These are phyloP conservation scores for Drosophila sulfurigaster DNA, from an alignment of 1,140 invertebrate species.

Conservation along the genomic window DNA sequence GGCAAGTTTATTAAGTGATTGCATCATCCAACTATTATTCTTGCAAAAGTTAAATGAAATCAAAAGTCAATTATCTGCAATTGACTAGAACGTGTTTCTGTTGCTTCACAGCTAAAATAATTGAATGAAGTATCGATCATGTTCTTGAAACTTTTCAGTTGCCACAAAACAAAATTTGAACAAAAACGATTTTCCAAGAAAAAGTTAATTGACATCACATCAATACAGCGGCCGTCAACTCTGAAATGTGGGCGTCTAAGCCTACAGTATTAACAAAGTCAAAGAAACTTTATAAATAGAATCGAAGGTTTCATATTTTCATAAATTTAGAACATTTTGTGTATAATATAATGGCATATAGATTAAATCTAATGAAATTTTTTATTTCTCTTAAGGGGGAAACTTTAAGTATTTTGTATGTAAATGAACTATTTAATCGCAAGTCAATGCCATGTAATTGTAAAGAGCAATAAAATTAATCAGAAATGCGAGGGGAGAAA, in stretches of 20 bases:
- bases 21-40: neutral
- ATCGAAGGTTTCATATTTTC: no score
- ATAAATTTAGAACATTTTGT: no score
- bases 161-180: neutral
- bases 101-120: neutral
- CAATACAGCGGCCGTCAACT: neutral
- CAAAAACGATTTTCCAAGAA: constrained; percentile 2
- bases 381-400: neutral
- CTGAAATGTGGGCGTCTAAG: neutral
- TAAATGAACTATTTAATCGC: constrained; percentile 56
- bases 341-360: no score
- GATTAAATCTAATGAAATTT: no score
- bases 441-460: constrained; percentile 66
- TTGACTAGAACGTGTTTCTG: neutral
- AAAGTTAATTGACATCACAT: constrained; percentile 10
- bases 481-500: constrained; percentile 60
- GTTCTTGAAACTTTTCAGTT: no score
- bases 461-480: constrained; percentile 71
- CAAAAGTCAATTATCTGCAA: neutral
- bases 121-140: constrained; percentile 1
- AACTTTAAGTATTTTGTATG: constrained; percentile 25
- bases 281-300: no score
- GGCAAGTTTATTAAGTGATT: constrained; percentile 1
- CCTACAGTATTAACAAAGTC: no score
- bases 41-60: neutral